Base-by-base conservation (phyloP, 2,888 invertebrate species). In the Leptopilina myrica region DNA sequence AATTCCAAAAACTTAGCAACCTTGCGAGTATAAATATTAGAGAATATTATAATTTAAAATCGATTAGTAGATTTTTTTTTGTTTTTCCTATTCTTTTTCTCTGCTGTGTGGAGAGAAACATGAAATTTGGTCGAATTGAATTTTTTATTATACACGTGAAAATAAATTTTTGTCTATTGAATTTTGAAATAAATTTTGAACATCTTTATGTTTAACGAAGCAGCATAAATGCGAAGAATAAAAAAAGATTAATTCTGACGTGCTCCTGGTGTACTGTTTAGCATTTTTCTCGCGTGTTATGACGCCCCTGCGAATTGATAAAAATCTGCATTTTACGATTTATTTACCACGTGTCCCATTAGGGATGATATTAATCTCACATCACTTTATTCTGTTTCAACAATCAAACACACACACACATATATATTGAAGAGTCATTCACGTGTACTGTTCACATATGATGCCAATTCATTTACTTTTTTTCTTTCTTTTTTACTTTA, bases 301-400 rank as follows among this genome's bases (percentile, higher is more conserved):
- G 82, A 82, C 81, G 80, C 81, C 79, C 77, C 79, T 79, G 80
- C 79, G 79, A 75, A 78, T 80, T 78, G 84, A 84, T 81, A 83
- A 76, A 82, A 81, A 81, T 82, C 79, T 65, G 82, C 64, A 73
- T 53, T 73, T 73, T 73, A 59, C 73, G 73, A 73, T 81, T 84
- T 81, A 81, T 84, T 81, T 84, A 80, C 81, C 81, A 65, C 81
- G 81, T 73, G 81, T 78, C 79, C 80, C 66, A 80, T 81, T 81
- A 82, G 82, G 80, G 82, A 81, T 81, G 83, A 83, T 83, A 83
- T 83, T 82, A 83, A 83, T 83, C 83, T 83, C 77, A 69, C 69
- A 53, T 53, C 40, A 33, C 56, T 73, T 33, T 73, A 73, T 73
- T 56, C 73, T 59, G 56, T 33, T 73, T 73, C 12, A 73, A 56